Base-by-base conservation (phyloP, 2,888 invertebrate genomes). In the Gisinianus flammeolus region DNA sequence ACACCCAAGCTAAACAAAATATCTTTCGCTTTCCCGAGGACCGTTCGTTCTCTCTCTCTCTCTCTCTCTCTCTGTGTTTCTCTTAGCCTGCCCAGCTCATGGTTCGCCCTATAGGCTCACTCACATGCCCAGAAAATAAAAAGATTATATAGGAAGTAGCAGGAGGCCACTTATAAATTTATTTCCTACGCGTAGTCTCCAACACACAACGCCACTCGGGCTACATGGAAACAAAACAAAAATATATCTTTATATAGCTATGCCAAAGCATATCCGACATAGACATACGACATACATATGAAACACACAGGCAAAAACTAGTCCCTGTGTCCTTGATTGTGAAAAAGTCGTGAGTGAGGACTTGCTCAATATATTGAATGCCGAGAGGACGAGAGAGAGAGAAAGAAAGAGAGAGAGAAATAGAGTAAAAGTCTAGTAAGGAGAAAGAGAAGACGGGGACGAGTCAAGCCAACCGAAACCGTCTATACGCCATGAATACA, bases 1-100 rank as follows among this genome's bases (percentile, higher is more conserved):
- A 79, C 78, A 79, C 79, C 75, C 76, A 69, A 67, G 33, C 78
- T 77, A 79, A 79, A 81, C 81, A 81, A 79, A 78, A 79, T 78
- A 73, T 70, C 68, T 62, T 75, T 79, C 67, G 76, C 72, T n/a
- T 58, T 70, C 54, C 52, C 68, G 4, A 68, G 12, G 58, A 26
- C 54, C 54, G 68, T 35, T 24, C 68, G 3, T 4, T 33, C 22
- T 28, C 33, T 24, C 62, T 26, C 26, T 26, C 44, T 54, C 19
- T 19, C 54, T n/a, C 19, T 54, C 54, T 16, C n/a, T 54, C 19
- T 16, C n/a, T n/a, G n/a, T n/a, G n/a, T n/a, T n/a, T n/a, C 35
- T 35, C 35, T 35, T 12, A 44, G 12, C 19, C 44, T 44, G 16
- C 19, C 2, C 19, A 8, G 35, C 12, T 35, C 35, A 44, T 44